phyloP scores from a whole-genome alignment of 2,888 invertebrate genomes.

The Drosophila sordidapex region DNA sequence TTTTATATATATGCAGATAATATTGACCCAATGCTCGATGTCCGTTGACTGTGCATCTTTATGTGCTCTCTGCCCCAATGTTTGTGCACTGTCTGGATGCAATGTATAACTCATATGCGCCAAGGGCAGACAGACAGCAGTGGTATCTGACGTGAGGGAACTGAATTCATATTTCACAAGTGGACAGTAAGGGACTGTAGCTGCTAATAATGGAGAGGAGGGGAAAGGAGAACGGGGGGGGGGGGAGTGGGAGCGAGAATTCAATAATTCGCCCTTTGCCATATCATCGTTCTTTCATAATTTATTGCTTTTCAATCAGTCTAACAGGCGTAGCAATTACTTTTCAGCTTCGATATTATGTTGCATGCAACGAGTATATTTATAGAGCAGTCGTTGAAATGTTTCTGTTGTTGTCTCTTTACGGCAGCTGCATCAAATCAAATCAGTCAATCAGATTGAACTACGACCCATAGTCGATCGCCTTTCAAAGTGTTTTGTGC shows the following conservation, averaged over 20 bases:
- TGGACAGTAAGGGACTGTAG: constrained; percentile 22
- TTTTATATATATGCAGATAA: constrained; percentile 29
- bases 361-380: constrained; percentile 28
- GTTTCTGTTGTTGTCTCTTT: background rate
- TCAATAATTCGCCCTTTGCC: constrained; percentile 27
- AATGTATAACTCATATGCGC: constrained; percentile 7
- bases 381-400: constrained; percentile 14
- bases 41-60: constrained; percentile 11
- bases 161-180: constrained; percentile 34
- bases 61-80: constrained; percentile 19
- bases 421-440: constrained; percentile 46
- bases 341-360: constrained; percentile 36
- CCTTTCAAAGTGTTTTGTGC: constrained; percentile 34
- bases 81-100: constrained; percentile 27
- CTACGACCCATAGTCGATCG: constrained; percentile 54
- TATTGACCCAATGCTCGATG: constrained; percentile 43
- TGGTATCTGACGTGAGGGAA: constrained; percentile 7
- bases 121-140: background rate
- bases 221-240: too few relatives aligned
- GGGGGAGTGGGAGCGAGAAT: background rate
- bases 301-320: background rate
- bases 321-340: constrained; percentile 33
- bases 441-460: constrained; percentile 48
- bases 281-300: constrained; percentile 7
- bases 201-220: constrained; percentile 1